Evolutionary conservation across 1,140 invertebrate genomes (phyloP), one percentile per base, ranked within the genome.

Genomic region (Hyles vespertilio): DNA sequence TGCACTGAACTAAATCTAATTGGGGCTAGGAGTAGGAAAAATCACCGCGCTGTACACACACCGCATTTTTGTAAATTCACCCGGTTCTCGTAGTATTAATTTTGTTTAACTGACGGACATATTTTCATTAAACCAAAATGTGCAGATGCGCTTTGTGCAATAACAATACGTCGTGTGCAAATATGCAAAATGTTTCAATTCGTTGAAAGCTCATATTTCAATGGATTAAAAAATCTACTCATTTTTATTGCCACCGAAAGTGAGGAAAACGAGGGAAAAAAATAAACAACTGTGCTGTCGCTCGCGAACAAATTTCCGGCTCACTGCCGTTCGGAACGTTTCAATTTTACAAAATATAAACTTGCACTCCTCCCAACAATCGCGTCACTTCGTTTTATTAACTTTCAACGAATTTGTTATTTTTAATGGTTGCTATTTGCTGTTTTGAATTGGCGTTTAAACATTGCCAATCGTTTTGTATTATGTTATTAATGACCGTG

Each of bases 301-400:
- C 56, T 69, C 58, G 66, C 70, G 66, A 63, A 63, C 66, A 58
- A 71, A 73, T 73, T 70, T 76, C 73, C 73, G 68, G 68, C 66
- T 68, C 70, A 60, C 56, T 72, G 65, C 66, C 66, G 49, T 69
- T 64, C 63, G 70, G 59, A 60, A 69, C 70, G 54, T 69, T 73
- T 73, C 68, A 73, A 73, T 76, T 73, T 73, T 70, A 75, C 72
- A 69, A 74, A 74, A 74, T 71, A 70, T 65, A 70, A 69, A 74
- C 64, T 74, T 65, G 58, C 63, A 58, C 47, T 63, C 52, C 63
- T 51, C 43, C 56, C 50, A 61, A 65, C 62, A 67, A 70, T 61
- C 59, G 61, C 36, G 46, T 58, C 43, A 48, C 47, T 65, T 52
- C 36, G 36, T 40, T 40, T 40, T 40, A 40, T 57, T 56, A 56